A percentile compares a stretch with the other conserved stretches of the same genome.
Evolutionary conservation across 2,888 invertebrate genomes (phyloP).

Genomic region (Sialis lutaria): DNA sequence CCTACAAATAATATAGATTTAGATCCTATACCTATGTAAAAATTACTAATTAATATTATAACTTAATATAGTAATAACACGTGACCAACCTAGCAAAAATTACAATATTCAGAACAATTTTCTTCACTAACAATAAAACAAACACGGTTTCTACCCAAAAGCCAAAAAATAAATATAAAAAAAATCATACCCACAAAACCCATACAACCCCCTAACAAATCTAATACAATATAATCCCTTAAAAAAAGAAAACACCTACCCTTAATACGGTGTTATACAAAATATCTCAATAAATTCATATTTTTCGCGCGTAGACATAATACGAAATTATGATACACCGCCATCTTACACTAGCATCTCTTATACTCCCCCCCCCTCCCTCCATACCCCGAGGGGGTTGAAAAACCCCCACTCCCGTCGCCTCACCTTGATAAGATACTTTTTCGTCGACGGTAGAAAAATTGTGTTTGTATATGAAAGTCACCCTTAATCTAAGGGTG

Average conservation of each 20-base stretch:
- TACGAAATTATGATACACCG: constrained; percentile 2
- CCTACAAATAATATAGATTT: too few species aligned
- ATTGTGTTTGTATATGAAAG: constrained; percentile 6
- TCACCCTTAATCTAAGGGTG: constrained; percentile 6
- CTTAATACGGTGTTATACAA: background rate
- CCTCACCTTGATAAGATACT: constrained; percentile 8
- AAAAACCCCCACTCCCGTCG: constrained; percentile 6
- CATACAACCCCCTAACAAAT: too few species aligned
- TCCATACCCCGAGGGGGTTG: background rate
- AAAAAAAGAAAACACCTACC: background rate
- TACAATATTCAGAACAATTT: too few species aligned
- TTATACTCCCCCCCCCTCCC: background rate
- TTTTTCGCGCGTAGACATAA: constrained; percentile 3
- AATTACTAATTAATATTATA: too few species aligned
- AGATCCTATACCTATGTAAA: too few species aligned
- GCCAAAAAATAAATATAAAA: too few species aligned
- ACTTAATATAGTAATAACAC: too few species aligned
- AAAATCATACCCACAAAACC: too few species aligned
- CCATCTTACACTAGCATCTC: background rate
- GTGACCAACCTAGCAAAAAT: too few species aligned
- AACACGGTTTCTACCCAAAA: too few species aligned
- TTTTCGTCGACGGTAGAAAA: constrained; percentile 6
- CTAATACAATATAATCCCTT: too few species aligned
- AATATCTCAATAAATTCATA: constrained; percentile 1
- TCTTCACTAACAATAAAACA: too few species aligned